These are phyloP conservation scores for Acanthurus tractus DNA, from an alignment of 2,797 vertebrate species.

Conservation along the genomic window DNA sequence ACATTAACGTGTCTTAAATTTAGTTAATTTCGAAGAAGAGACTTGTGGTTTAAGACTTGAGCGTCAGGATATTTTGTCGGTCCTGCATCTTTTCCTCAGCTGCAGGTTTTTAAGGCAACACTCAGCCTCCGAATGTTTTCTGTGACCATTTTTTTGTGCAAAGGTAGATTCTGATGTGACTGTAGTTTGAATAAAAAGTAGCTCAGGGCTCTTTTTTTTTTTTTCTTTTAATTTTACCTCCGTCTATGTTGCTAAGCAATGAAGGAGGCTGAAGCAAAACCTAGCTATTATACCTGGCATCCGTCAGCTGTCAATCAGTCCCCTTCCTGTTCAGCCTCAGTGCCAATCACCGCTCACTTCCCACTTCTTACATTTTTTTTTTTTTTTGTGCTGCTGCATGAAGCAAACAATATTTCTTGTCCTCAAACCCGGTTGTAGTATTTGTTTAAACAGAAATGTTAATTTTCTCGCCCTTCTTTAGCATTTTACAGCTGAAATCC, in stretches of 20 bases:
- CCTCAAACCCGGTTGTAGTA: neutral
- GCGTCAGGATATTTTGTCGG: no score
- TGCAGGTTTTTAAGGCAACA: neutral
- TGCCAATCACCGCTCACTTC: conserved; percentile 22
- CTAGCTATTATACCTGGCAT: conserved; percentile 19
- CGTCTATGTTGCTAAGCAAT: conserved; percentile 1
- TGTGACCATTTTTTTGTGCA: neutral
- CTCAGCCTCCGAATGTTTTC: neutral
- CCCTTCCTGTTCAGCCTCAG: neutral
- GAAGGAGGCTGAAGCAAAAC: conserved; percentile 3
- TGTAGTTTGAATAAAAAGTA: conserved; percentile 30
- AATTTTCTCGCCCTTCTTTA: neutral
- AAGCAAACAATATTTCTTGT: neutral
- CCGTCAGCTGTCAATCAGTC: conserved; percentile 56
- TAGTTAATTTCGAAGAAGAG: neutral
- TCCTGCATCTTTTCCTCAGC: neutral
- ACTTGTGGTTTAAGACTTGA: neutral
- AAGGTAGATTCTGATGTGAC: neutral
- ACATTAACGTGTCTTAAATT: neutral
- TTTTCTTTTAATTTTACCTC: neutral
- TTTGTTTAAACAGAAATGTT: neutral
- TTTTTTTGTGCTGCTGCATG: neutral
- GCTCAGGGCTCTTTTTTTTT: conserved; percentile 1
- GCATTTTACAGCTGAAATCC: neutral
- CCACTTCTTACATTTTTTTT: neutral